phyloP scores from a whole-genome alignment of 2,113 vertebrate genomes.

The Neogale vison region DNA sequence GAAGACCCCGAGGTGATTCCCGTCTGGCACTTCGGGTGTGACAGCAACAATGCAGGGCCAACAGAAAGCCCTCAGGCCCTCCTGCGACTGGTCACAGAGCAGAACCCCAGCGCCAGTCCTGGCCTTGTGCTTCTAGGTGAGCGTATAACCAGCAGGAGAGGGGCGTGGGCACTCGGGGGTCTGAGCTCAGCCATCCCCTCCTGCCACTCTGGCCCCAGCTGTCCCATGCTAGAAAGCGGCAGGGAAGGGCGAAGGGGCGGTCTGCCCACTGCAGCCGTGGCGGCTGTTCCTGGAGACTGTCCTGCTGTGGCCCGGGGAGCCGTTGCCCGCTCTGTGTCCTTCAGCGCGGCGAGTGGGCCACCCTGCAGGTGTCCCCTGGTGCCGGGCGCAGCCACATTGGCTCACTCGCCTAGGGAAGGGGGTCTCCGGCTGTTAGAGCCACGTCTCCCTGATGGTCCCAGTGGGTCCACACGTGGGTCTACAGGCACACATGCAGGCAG shows the following conservation, averaged over 20 bases:
- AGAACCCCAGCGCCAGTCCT: not conserved
- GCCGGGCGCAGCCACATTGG: rapidly evolving
- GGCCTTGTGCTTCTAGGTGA: not conserved
- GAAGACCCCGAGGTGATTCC: not conserved
- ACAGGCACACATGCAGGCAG: too few species aligned
- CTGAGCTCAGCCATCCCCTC: not conserved
- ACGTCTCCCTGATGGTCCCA: not conserved
- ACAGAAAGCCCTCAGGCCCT: not conserved
- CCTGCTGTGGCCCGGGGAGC: not conserved
- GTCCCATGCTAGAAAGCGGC: rapidly evolving
- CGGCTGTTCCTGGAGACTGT: rapidly evolving
- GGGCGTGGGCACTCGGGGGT: not conserved
- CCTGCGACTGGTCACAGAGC: not conserved
- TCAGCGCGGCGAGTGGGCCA: rapidly evolving
- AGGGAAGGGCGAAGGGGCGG: rapidly evolving
- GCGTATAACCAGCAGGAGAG: too few species aligned
- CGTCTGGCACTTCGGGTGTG: not conserved
- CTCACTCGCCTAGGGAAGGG: not conserved
- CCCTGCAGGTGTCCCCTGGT: too few species aligned
- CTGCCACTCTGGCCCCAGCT: not conserved
- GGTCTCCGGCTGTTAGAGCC: not conserved
- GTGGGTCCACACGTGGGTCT: rapidly evolving
- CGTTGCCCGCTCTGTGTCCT: too few species aligned
- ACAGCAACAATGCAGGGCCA: not conserved
- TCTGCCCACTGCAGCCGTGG: rapidly evolving